phyloP scores from a whole-genome alignment of 2,888 invertebrate species.

The Volucella bombylans region DNA sequence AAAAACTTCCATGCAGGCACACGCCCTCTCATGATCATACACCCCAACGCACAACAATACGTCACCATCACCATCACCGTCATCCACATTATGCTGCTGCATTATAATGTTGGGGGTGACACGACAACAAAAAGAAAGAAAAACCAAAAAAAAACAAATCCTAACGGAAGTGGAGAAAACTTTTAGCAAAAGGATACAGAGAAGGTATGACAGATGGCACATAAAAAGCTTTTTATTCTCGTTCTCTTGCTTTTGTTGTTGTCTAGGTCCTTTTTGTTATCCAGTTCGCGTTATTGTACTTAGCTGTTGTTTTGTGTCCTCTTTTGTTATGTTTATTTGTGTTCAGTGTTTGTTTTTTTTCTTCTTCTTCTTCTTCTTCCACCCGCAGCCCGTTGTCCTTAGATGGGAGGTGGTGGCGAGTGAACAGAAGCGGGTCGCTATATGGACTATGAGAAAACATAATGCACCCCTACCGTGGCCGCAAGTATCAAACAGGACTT shows the following conservation, averaged over 20 bases:
- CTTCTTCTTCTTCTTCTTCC: neutral
- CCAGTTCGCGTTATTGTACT: conserved; percentile 47
- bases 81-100: conserved; percentile 45
- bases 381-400: neutral
- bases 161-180: conserved; percentile 38
- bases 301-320: conserved; percentile 39
- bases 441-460: conserved; percentile 32
- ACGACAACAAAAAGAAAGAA: conserved; percentile 6
- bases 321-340: conserved; percentile 31
- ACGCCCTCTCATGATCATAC: conserved; percentile 45
- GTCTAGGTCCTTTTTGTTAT: conserved; percentile 45
- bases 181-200: conserved; percentile 66
- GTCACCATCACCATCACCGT: neutral
- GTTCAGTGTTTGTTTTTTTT: too few species aligned
- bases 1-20: neutral
- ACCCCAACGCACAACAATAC: conserved; percentile 58
- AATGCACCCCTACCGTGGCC: conserved; percentile 38
- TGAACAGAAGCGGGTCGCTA: neutral
- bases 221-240: conserved; percentile 67
- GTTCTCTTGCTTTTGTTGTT: conserved; percentile 58
- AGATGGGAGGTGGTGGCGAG: neutral
- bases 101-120: conserved; percentile 47
- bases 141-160: neutral
- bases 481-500: conserved; percentile 32
- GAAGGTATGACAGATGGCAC: conserved; percentile 71